These are phyloP conservation scores for Orthonychiurus folsomi DNA, from an alignment of 2,888 invertebrate species.

Conservation along the genomic window DNA sequence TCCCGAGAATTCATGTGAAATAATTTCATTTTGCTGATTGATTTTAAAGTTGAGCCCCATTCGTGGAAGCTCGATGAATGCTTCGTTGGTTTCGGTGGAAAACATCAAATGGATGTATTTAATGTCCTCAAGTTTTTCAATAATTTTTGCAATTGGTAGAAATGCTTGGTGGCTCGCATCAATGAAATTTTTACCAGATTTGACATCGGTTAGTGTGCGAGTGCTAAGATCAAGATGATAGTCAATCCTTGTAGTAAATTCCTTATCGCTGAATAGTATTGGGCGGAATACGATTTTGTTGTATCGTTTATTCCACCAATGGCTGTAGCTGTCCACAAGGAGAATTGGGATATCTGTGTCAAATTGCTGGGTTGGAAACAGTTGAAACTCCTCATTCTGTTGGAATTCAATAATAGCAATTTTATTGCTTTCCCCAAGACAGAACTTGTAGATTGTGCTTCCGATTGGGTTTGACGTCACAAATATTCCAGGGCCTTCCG, in stretches of 20 bases:
- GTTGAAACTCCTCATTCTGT: constrained; percentile 12
- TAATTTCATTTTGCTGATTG: too few relatives aligned
- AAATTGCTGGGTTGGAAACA: constrained; percentile 9
- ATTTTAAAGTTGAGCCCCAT: too few relatives aligned
- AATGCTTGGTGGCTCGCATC: constrained; percentile 15
- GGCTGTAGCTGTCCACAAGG: constrained; percentile 16
- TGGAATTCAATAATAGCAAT: constrained; percentile 16
- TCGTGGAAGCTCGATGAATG: too few relatives aligned
- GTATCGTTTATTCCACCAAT: constrained; percentile 15
- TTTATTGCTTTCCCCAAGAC: neutral
- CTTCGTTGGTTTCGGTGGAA: too few relatives aligned
- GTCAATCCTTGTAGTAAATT: too few relatives aligned
- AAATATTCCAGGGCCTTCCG: constrained; percentile 10
- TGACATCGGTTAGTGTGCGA: neutral
- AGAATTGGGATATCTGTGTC: constrained; percentile 11
- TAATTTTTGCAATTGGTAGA: neutral
- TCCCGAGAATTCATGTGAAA: constrained; percentile 17
- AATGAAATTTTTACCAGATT: neutral
- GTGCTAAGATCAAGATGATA: too few relatives aligned
- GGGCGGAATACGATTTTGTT: constrained; percentile 15
- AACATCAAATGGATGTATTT: constrained; percentile 13
- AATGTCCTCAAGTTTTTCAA: constrained; percentile 16
- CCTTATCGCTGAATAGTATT: too few relatives aligned
- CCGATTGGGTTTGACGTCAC: neutral
- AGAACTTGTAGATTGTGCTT: constrained; percentile 14